A percentile compares a stretch with the other conserved stretches of the same genome.
Evolutionary conservation across 2,113 vertebrate species (phyloP).

Genomic region (Boleophthalmus pectinirostris): DNA sequence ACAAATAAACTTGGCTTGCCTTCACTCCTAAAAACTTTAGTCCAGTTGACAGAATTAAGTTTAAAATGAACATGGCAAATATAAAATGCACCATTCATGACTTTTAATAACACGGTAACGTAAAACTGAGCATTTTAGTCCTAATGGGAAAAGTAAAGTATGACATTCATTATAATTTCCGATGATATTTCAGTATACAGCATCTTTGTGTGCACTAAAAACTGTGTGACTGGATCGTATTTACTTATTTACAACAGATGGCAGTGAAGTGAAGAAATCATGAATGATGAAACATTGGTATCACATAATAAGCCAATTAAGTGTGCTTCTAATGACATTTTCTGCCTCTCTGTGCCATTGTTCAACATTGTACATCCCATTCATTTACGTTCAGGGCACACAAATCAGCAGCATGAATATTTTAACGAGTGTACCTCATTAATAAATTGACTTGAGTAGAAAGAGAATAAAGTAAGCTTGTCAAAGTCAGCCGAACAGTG

Average conservation of each 20-base stretch:
- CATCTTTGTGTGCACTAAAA: not conserved
- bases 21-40: too few relatives aligned
- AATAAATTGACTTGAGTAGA: constrained; percentile 37
- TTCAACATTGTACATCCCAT: not conserved
- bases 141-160: not conserved
- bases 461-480: constrained; percentile 29
- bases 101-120: too few relatives aligned
- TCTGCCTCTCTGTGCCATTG: not conserved
- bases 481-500: constrained; percentile 49
- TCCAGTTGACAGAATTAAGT: too few relatives aligned
- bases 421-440: constrained; percentile 25
- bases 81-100: too few relatives aligned
- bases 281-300: constrained; percentile 2
- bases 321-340: constrained; percentile 11
- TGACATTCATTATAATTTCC: not conserved
- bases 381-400: constrained; percentile 10
- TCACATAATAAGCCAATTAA: not conserved
- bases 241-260: not conserved
- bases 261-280: not conserved
- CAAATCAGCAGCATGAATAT: constrained; percentile 4
- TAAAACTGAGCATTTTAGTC: not conserved
- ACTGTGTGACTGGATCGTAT: not conserved
- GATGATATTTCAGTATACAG: not conserved
- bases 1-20: too few relatives aligned
- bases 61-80: too few relatives aligned